Evolutionary conservation across 2,888 invertebrate genomes (phyloP).

Genomic region (Lasioglossum malachurum): DNA sequence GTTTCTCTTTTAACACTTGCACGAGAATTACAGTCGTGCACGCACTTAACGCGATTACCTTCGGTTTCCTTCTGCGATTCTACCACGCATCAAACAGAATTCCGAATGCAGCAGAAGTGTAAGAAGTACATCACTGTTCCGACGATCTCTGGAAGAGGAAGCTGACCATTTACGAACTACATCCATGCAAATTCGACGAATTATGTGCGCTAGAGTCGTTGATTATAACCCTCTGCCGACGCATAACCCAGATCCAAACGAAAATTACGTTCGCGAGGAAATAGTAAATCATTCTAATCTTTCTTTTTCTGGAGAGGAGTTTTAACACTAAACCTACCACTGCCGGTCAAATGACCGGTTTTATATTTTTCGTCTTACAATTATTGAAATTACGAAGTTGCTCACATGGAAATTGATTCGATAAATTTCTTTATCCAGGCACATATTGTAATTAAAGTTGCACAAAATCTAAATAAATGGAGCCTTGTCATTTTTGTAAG

Average conservation of each 20-base stretch:
- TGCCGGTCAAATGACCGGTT: no score
- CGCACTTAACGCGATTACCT: conserved; percentile 14
- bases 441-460: no score
- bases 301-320: neutral
- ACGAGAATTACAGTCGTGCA: neutral
- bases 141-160: neutral
- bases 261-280: neutral
- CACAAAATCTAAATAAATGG: no score
- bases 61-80: conserved; percentile 12
- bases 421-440: no score
- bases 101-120: neutral
- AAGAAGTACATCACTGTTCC: neutral
- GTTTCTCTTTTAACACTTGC: conserved; percentile 6
- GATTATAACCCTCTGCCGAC: neutral
- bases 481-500: no score
- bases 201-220: neutral
- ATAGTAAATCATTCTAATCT: neutral
- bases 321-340: neutral
- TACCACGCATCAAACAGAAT: neutral
- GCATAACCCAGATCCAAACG: neutral
- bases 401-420: no score
- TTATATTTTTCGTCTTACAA: no score
- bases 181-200: neutral
- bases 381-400: no score
- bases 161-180: neutral